phyloP scores from a whole-genome alignment of 2,888 invertebrate species.

The Megamerina dolium region DNA sequence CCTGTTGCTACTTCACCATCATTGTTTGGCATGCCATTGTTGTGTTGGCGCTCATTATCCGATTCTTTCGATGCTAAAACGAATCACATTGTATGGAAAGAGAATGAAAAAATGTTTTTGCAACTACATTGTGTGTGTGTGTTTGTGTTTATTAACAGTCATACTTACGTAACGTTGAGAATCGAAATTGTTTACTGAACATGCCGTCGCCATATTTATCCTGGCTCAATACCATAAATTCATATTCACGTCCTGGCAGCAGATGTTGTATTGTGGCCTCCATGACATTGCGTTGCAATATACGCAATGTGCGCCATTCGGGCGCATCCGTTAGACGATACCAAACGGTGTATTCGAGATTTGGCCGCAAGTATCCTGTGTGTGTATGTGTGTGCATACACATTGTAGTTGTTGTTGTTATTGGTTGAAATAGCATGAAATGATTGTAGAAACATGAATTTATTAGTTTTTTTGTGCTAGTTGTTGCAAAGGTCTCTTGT shows the following conservation, averaged over 20 bases:
- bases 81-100: too few relatives aligned
- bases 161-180: slow-evolving; percentile 59
- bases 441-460: slow-evolving; percentile 6
- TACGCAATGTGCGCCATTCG: slow-evolving; percentile 79
- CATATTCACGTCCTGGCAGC: slow-evolving; percentile 71
- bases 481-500: too few relatives aligned
- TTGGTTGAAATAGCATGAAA: slow-evolving; percentile 3
- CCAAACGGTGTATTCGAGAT: slow-evolving; percentile 82
- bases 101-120: background rate
- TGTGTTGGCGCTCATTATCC: slow-evolving; percentile 37
- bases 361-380: slow-evolving; percentile 64
- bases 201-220: slow-evolving; percentile 84
- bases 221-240: slow-evolving; percentile 84
- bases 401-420: too few relatives aligned
- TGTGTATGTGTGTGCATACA: too few relatives aligned
- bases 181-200: slow-evolving; percentile 76
- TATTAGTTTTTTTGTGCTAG: slow-evolving; percentile 5
- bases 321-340: slow-evolving; percentile 67
- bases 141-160: background rate
- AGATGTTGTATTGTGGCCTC: slow-evolving; percentile 75
- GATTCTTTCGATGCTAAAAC: slow-evolving; percentile 46
- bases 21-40: slow-evolving; percentile 7
- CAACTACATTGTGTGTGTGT: too few relatives aligned
- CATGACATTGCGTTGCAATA: slow-evolving; percentile 64
- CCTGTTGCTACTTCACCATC: slow-evolving; percentile 4